phyloP scores from a whole-genome alignment of 2,113 vertebrate species.

The Herpetotheres cachinnans region DNA sequence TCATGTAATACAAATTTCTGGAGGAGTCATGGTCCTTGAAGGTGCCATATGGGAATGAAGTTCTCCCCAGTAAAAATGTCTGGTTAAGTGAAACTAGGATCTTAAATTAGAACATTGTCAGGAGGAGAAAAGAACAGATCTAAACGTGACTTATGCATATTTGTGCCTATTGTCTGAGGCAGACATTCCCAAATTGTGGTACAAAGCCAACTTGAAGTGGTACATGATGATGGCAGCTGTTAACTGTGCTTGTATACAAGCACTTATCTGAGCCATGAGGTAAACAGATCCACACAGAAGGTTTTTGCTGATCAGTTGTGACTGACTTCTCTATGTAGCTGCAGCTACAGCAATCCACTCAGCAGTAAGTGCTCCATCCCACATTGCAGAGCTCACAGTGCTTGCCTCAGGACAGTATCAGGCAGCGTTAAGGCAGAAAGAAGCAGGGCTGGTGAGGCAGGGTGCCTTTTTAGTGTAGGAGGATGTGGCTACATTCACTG shows the following conservation, averaged over 20 bases:
- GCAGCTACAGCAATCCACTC: not conserved
- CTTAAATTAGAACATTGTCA: constrained; percentile 69
- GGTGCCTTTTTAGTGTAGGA: not conserved
- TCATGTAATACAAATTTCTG: constrained; percentile 11
- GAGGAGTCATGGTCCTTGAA: constrained; percentile 41
- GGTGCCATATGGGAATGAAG: constrained; percentile 53
- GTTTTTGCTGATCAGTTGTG: not conserved
- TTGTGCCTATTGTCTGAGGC: constrained; percentile 58
- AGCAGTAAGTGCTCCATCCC: not conserved
- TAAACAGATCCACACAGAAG: not conserved
- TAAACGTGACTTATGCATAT: constrained; percentile 51
- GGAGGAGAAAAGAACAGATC: constrained; percentile 44
- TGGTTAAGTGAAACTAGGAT: constrained; percentile 63
- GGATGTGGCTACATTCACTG: not conserved
- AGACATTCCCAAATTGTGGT: constrained; percentile 19
- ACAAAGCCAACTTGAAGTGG: constrained; percentile 23
- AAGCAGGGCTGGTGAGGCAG: not conserved
- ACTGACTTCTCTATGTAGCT: not conserved
- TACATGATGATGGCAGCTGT: constrained; percentile 25
- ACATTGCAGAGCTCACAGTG: not conserved
- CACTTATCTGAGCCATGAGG: not conserved
- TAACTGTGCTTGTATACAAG: not conserved
- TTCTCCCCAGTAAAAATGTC: constrained; percentile 35
- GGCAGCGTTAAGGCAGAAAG: not conserved
- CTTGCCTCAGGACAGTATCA: not conserved